phyloP scores from a whole-genome alignment of 2,888 invertebrate species.

The Nipponacmea schrenckii region DNA sequence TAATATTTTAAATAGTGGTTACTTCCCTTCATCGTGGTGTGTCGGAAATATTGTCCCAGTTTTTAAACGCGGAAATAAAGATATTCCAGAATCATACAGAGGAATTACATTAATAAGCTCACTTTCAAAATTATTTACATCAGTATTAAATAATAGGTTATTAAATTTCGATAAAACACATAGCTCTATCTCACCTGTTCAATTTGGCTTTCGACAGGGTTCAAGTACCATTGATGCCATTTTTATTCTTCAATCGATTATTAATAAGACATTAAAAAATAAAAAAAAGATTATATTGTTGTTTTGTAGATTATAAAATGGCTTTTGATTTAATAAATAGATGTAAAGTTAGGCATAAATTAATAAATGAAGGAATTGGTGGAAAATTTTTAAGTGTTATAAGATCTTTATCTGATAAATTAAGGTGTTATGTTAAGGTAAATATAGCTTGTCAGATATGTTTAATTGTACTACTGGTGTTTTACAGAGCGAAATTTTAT shows the following conservation, averaged over 20 bases:
- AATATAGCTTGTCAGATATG: background rate
- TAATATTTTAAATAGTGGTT: conserved; percentile 20
- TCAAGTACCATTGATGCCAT: conserved; percentile 25
- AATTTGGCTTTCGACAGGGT: conserved; percentile 27
- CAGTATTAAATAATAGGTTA: conserved; percentile 26
- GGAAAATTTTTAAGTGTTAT: conserved; percentile 14
- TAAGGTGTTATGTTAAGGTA: conserved; percentile 8
- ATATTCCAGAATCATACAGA: conserved; percentile 27
- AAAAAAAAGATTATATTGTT: conserved; percentile 20
- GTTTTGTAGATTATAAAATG: too few relatives aligned
- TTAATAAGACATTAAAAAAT: conserved; percentile 18
- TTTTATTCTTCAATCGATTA: conserved; percentile 21
- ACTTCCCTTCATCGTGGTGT: conserved; percentile 25
- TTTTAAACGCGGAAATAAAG: conserved; percentile 25
- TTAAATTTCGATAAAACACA: conserved; percentile 19
- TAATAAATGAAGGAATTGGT: conserved; percentile 6
- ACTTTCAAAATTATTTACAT: conserved; percentile 29
- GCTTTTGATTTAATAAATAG: conserved; percentile 27
- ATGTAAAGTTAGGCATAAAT: conserved; percentile 15
- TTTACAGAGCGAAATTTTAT: background rate
- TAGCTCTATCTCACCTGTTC: conserved; percentile 22
- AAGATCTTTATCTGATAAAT: background rate
- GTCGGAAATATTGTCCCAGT: conserved; percentile 21
- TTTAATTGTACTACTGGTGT: background rate
- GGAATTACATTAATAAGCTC: conserved; percentile 29